Percentiles rank a stretch among this genome's conserved stretches.
These are phyloP conservation scores for Drosophila serrata DNA, from an alignment of 1,140 invertebrate species.

Conservation along the genomic window DNA sequence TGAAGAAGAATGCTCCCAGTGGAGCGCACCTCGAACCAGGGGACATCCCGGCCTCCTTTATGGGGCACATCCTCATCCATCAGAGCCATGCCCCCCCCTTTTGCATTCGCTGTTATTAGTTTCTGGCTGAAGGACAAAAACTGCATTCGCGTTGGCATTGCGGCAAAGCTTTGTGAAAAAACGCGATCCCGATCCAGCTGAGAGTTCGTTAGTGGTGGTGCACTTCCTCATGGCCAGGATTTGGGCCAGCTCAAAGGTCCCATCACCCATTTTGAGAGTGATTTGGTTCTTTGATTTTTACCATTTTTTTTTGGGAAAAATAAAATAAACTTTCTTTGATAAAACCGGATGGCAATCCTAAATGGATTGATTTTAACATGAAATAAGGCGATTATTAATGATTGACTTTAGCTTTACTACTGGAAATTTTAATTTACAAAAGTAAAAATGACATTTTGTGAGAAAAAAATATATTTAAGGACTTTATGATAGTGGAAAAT, in stretches of 20 bases:
- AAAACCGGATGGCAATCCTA: too few relatives aligned
- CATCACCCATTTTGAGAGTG: neutral
- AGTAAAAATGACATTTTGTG: neutral
- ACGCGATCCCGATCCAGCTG: conserved; percentile 34
- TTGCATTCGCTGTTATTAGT: conserved; percentile 58
- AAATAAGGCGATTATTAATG: neutral
- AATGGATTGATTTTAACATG: neutral
- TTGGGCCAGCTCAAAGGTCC: conserved; percentile 40
- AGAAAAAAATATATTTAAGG: neutral
- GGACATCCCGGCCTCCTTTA: neutral
- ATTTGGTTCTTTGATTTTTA: conserved; percentile 27
- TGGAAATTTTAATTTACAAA: neutral
- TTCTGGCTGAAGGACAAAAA: conserved; percentile 55
- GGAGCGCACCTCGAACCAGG: conserved; percentile 21
- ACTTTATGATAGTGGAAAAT: too few relatives aligned
- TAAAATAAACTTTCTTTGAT: neutral
- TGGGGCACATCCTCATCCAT: conserved; percentile 15
- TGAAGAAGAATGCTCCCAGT: conserved; percentile 38
- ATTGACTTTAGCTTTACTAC: neutral
- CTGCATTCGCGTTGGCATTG: conserved; percentile 49
- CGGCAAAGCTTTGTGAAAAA: conserved; percentile 61
- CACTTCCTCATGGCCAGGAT: conserved; percentile 46
- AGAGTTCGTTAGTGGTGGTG: conserved; percentile 46
- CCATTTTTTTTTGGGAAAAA: neutral
- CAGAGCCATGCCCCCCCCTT: conserved; percentile 1